A percentile compares a stretch with the other conserved stretches of the same genome.
phyloP scores from a whole-genome alignment of 2,888 invertebrate species.

The Timema podura region DNA sequence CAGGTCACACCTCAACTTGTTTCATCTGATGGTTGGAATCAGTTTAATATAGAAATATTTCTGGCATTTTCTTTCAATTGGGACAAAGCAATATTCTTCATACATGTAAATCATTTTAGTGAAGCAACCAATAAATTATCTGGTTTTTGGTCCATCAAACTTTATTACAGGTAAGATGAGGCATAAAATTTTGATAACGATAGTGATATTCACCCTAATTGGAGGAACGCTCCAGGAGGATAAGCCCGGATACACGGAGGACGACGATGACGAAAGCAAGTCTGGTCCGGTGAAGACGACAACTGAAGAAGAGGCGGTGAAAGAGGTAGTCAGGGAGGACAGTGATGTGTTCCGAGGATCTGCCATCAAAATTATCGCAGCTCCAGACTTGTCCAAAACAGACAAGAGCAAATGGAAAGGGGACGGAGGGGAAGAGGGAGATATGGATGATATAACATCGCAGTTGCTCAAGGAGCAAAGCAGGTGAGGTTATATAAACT shows the following conservation, averaged over 20 bases:
- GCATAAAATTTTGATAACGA: slow-evolving; percentile 21
- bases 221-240: slow-evolving; percentile 5
- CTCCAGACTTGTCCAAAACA: slow-evolving; percentile 46
- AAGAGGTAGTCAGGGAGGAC: not conserved
- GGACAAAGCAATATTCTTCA: too few relatives aligned
- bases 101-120: too few relatives aligned
- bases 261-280: not conserved
- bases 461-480: slow-evolving; percentile 18
- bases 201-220: slow-evolving; percentile 20
- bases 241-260: not conserved
- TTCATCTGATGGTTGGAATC: too few relatives aligned
- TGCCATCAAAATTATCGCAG: slow-evolving; percentile 35
- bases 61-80: too few relatives aligned
- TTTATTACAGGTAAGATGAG: slow-evolving; percentile 28
- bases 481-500: too few relatives aligned
- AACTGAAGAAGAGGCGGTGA: not conserved
- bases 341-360: not conserved
- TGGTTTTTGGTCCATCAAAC: too few relatives aligned
- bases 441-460: slow-evolving; percentile 25
- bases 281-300: not conserved
- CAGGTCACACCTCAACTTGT: too few relatives aligned
- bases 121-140: too few relatives aligned
- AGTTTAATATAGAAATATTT: too few relatives aligned
- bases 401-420: slow-evolving; percentile 36
- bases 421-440: slow-evolving; percentile 22